phyloP scores from a whole-genome alignment of 1,140 invertebrate species.

The Wasmannia auropunctata region DNA sequence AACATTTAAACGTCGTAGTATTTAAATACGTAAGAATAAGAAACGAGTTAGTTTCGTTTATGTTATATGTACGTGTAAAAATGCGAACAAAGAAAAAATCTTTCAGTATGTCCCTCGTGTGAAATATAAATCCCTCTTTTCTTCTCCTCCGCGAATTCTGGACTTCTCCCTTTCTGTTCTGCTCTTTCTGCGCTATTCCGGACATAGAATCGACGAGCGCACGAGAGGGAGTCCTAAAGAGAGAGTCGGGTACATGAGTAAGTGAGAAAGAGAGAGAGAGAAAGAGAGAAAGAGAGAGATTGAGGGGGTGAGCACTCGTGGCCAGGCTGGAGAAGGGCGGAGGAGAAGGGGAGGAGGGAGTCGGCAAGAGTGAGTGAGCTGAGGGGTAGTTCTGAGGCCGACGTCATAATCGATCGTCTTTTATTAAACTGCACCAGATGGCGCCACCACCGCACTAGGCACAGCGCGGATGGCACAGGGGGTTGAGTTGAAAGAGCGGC shows the following conservation, averaged over 20 bases:
- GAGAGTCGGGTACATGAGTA: conserved; percentile 7
- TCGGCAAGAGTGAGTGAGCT: conserved; percentile 62
- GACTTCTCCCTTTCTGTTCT: conserved; percentile 23
- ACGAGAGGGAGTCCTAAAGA: conserved; percentile 10
- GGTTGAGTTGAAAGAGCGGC: conserved; percentile 51
- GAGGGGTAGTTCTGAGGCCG: conserved; percentile 81
- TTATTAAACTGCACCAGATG: conserved; percentile 86
- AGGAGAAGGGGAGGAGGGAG: not conserved
- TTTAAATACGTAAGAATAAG: not conserved
- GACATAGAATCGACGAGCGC: conserved; percentile 12
- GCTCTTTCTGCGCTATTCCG: conserved; percentile 25
- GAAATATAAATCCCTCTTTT: conserved; percentile 28
- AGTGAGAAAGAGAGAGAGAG: not conserved
- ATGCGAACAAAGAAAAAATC: not conserved
- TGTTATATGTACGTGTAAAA: not conserved
- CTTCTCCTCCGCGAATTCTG: not conserved
- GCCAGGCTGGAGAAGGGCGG: conserved; percentile 1
- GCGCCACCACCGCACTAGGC: conserved; percentile 74
- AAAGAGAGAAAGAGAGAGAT: not conserved
- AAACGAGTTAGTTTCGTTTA: not conserved
- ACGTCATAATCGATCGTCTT: conserved; percentile 86
- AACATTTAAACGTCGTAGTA: too few species aligned
- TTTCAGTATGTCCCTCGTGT: not conserved
- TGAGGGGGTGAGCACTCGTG: conserved; percentile 43
- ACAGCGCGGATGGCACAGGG: conserved; percentile 48